Evolutionary conservation across 2,888 invertebrate genomes (phyloP), one percentile per base, ranked within the genome.

Genomic region (Orchestes rusci): DNA sequence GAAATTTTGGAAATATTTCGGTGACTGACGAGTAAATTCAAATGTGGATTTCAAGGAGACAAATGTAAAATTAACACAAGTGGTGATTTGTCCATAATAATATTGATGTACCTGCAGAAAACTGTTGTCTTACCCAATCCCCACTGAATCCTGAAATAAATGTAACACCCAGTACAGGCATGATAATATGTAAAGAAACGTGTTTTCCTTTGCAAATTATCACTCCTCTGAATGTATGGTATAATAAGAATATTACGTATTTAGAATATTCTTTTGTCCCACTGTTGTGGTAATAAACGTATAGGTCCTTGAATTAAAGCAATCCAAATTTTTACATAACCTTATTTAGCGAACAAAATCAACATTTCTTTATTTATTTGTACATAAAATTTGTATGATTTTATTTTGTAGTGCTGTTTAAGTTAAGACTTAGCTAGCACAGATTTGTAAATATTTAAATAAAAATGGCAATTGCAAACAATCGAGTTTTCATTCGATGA

Each of bases 401-500:
- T 56, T 49, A 53, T 51, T 51, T 53, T 50, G 53, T 59, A 57
- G 59, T 58, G 58, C 56, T 54, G 58, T 52, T 58, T 55, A 56
- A 58, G 60, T 59, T 58, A 50, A 56, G 53, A 59, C 55, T 60
- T 60, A 60, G 60, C 52, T 55, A 58, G 60, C 61, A 61, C 61
- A 54, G 54, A 52, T 53, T 53, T 61, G 61, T 60, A 60, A 54
- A 60, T 60, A 61, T 58, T 57, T 52, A 55, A 59, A 56, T 56
- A 56, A 58, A 59, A 48, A 51, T 48, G 51, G 51, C 51, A 48
- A 51, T 32, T 44, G 45, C 46, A 46, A 31, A 15, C 15, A 16
- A 10, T 5, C 10, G 23, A 7, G 5, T 23, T 23, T 23, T 23
- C n/a, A n/a, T n/a, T n/a, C n/a, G n/a, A n/a, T n/a, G n/a, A n/a